phyloP scores from a whole-genome alignment of 2,113 vertebrate genomes.

The Callaeas wilsoni region DNA sequence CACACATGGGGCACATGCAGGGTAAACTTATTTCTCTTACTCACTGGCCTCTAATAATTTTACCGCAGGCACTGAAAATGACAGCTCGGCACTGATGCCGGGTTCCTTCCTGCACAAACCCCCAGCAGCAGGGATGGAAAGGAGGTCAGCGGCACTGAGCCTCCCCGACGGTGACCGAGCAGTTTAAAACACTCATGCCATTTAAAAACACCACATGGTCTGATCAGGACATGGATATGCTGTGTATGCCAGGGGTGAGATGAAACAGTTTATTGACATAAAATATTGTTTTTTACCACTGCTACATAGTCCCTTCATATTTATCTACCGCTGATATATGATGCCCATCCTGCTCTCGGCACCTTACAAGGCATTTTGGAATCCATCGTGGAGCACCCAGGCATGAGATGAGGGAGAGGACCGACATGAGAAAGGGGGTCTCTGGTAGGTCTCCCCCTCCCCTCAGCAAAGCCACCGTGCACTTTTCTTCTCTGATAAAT shows the following conservation, averaged over 20 bases:
- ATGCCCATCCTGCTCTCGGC: not conserved
- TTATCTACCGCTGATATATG: not conserved
- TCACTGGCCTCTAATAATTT: not conserved
- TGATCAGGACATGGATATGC: not conserved
- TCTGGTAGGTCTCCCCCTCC: not conserved
- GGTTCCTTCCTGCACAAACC: not conserved
- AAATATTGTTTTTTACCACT: not conserved
- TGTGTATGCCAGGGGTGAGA: not conserved
- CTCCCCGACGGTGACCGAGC: accelerated
- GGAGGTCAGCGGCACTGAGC: not conserved
- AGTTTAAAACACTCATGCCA: not conserved
- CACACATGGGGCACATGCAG: accelerated
- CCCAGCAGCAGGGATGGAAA: not conserved
- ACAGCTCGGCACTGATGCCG: accelerated
- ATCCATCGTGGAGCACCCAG: not conserved
- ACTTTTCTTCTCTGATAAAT: not conserved
- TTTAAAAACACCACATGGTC: not conserved
- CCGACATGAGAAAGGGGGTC: accelerated
- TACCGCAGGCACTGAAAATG: not conserved
- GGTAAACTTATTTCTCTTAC: not conserved
- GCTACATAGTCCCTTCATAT: not conserved
- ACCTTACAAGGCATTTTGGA: not conserved
- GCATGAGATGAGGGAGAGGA: not conserved
- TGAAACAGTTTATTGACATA: not conserved
- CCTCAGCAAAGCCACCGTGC: not conserved